Base-by-base conservation (phyloP, 2,113 vertebrate genomes). In the Labrus mixtus region DNA sequence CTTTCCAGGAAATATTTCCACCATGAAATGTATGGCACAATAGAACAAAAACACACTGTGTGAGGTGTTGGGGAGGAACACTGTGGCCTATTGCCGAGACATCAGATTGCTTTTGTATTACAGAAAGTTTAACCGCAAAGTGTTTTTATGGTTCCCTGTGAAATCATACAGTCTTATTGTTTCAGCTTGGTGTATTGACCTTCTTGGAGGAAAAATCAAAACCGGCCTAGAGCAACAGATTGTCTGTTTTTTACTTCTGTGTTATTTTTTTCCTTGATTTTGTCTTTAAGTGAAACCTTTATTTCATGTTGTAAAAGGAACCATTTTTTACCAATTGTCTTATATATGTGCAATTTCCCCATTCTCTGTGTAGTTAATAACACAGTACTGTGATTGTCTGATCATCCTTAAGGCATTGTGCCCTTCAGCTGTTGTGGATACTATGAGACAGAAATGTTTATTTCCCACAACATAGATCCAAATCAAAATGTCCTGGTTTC, bases 11-110 rank as follows among this genome's bases (percentile, higher is more conserved):
- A 73, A 82, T 81, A 82, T 84, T 80, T 82, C 55, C 65, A 60
- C 79, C 78, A 55, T 82, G 64, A 88, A 87, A 86, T 81, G 82
- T 77, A 71, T 60, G 76, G 81, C 73, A 78, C 68, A 83, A 78
- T 63, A 54, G 61, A 87, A 79, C 48, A 73, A 71, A 76, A 83
- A 79, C 56, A 71, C 73, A 37, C 64, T 50, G 11, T 0, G 25
- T 58, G 37, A 43, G 45, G 25, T 60, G 77, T 66, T 67, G 58
- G 68, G 75, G 78, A 81, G 69, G 80, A 25, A 78, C 77, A 76
- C 63, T 45, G 55, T 25, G 68, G 45, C 58, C 50, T 73, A 72
- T 78, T 59, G 68, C 73, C 8, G 19, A 70, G 64, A 82, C 58
- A 74, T 82, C 46, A 59, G 68, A 86, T 82, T 71, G 76, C 36